Base-by-base conservation (phyloP, 1,140 invertebrate species). In the Papilio xuthus region DNA sequence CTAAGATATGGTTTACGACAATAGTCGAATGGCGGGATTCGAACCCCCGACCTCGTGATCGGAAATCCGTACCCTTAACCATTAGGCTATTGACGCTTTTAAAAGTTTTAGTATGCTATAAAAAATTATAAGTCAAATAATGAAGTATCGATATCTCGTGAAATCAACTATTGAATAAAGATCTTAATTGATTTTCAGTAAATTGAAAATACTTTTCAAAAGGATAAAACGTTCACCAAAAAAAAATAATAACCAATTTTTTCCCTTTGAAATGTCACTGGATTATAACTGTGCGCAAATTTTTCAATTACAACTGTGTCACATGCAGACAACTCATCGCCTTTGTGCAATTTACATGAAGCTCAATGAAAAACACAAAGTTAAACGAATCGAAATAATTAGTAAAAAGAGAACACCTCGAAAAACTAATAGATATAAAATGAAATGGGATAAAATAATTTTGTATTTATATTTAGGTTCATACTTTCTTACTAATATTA, bases 291-390 rank as follows among this genome's bases (percentile, higher is more conserved):
- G 60, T 26, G 60, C 4, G 15, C 15, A 63, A 28, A 15, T 28
- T 63, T 63, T 63, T 63, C 60, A 63, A 63, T 63, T 63, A 63
- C 60, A 63, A 63, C 26, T 28, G 26, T 63, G 60, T 63, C 60
- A 6, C 60, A 4, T 9, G 60, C 60, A 63, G 60, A 26, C 4
- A 63, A 26, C 23, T 63, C 26, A 26, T 63, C 56, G 56, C 56
- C 60, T 63, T 63, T 63, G 26, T 63, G 23, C 56, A 63, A 63
- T 63, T 63, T 63, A 63, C 26, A 50, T 50, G 13, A 28, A 12
- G 20, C 53, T 63, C 23, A 26, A 10, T 6, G 23, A 63, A 28
- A n/a, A 63, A 28, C 3, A 63, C 23, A 63, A 63, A 0, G 1
- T 63, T 15, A 26, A 28, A 13, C 26, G 23, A 28, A 26, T 13